These are phyloP conservation scores for Bubo bubo DNA, from an alignment of 2,113 vertebrate species.

Conservation along the genomic window DNA sequence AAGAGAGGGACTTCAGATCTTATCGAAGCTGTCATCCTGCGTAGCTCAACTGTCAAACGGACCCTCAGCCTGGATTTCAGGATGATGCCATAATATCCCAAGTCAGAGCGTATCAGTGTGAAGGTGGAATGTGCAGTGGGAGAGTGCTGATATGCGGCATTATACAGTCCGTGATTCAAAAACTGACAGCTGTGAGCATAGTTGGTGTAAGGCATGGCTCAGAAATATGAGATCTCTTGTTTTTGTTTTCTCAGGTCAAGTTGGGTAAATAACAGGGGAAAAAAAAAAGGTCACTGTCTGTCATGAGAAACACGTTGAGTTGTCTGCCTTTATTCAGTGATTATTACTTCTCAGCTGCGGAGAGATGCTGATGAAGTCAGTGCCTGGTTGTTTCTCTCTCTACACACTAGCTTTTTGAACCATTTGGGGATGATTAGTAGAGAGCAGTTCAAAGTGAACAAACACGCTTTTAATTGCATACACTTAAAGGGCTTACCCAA, in stretches of 20 bases:
- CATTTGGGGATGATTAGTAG: neutral
- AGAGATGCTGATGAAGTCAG: neutral
- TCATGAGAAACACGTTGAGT: neutral
- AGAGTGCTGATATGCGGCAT: neutral
- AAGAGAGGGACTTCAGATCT: neutral
- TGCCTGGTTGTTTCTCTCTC: neutral
- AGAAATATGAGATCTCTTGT: neutral
- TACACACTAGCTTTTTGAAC: neutral
- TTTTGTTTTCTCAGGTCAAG: neutral
- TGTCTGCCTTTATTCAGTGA: neutral
- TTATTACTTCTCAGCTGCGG: neutral
- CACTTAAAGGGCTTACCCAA: neutral
- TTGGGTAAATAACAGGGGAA: neutral
- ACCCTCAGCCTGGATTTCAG: neutral
- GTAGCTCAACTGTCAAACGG: neutral
- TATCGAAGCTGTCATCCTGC: neutral
- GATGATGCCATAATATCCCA: neutral
- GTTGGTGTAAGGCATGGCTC: neutral
- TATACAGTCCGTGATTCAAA: neutral
- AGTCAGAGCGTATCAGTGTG: neutral
- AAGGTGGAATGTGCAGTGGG: neutral
- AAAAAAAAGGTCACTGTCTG: neutral
- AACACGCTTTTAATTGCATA: neutral
- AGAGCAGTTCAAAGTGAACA: neutral
- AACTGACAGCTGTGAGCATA: neutral